Evolutionary conservation across 2,113 vertebrate species (phyloP), one percentile per base, ranked within the genome.

Genomic region (Genyomyrus donnyi): DNA sequence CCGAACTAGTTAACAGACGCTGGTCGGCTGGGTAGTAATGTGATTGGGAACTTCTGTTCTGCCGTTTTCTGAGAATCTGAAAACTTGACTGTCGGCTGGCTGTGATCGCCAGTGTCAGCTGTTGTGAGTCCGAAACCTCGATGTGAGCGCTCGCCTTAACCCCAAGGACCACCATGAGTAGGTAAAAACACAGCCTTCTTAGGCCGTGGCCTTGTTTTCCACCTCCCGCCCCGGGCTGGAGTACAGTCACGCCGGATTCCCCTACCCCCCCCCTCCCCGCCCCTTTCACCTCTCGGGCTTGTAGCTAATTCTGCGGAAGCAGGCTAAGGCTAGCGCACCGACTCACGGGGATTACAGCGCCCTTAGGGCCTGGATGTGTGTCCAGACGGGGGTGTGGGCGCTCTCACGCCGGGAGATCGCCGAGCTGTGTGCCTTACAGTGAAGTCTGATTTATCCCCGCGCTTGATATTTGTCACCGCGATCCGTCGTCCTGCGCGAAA

Each of bases 141-240:
- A 52, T 6, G 24, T 53, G 3, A 2, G 48, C 45, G 7, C 39
- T 21, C 21, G 19, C 83, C 35, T 10, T 11, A 48, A 48, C 24
- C 15, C 6, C 19, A 13, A 77, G 74, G 35, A 46, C 45, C 83
- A 10, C 83, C 3, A 46, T 17, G n/a, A 21, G 9, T 39, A 21
- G 17, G 58, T 88, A 9, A 58, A 62, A 88, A 58, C 5, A 21
- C 53, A 31, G 27, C 21, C 27, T 85, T 85, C 84, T 46, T 84
- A 88, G 85, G 85, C 85, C 85, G 56, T 77, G 89, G 89, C 89
- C 89, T 90, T 62, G 49, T 86, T 49, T 83, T 88, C 50, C 45
- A 84, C 88, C 86, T 46, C 49, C 49, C 50, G 85, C 86, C 86
- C 70, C 49, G 90, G 90, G 70, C 66, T 84, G 4, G 90, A 88